Evolutionary conservation across 2,113 vertebrate species (phyloP), one percentile per base, ranked within the genome.

Genomic region (Notothenia rossii): DNA sequence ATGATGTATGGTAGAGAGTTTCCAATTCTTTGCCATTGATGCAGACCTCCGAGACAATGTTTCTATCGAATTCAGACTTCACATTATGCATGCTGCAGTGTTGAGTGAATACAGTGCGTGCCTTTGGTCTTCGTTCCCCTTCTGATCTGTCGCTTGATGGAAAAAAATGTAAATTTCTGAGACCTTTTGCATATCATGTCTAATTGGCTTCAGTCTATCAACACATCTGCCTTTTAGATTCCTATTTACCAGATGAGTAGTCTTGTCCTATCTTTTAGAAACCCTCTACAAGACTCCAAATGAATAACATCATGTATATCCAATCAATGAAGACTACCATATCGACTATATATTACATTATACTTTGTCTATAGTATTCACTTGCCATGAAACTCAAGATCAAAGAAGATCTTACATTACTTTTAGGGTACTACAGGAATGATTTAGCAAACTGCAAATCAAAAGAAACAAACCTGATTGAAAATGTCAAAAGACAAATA

Each of bases 81-180:
- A 62, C 68, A 94, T 92, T 91, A 93, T 94, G 82, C 86, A 94
- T 87, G 84, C 75, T 63, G 80, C 49, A 62, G 43, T 75, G 63
- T 73, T 85, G 82, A 90, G 88, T 93, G 89, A 91, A 92, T 94
- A 89, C 93, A 92, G 70, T 79, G 69, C 53, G 4, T 84, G 86
- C 75, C 85, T 94, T 91, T 90, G 86, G 86, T 92, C 82, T 86
- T 81, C n/a, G n/a, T 79, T 88, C 78, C 85, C 84, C 79, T 79
- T 89, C 81, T 92, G 89, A 93, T 94, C 81, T 87, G 91, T 93
- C 59, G 83, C 88, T 90, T 91, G 85, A 90, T 91, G 84, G 88
- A 84, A 85, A 82, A 86, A 94, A 93, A 94, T 94, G 88, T 92
- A 93, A 94, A 94, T 94, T 86, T 88, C 78, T 48, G 73, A 83